phyloP scores from a whole-genome alignment of 2,797 vertebrate species.

The Sternarchorhynchus goeldii region DNA sequence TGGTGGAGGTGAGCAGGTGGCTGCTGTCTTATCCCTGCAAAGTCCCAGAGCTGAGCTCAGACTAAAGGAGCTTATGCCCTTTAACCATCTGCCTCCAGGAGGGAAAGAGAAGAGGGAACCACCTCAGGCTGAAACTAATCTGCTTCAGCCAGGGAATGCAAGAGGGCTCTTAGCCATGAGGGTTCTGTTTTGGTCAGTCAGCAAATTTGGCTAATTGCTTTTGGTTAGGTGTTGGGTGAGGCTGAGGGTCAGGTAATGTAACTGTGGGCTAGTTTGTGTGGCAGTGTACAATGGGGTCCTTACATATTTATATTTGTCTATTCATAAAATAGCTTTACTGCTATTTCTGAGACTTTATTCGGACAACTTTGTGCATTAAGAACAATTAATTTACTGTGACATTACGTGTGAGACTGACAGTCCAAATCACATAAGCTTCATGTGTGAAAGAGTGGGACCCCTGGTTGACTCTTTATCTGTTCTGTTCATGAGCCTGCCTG shows the following conservation, averaged over 20 bases:
- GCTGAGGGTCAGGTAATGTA: constrained; percentile 13
- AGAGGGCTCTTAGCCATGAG: constrained; percentile 61
- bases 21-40: constrained; percentile 69
- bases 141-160: constrained; percentile 63
- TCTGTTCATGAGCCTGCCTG: constrained; percentile 49
- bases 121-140: constrained; percentile 62
- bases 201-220: constrained; percentile 38
- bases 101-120: constrained; percentile 47
- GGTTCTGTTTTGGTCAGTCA: constrained; percentile 38
- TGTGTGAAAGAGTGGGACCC: constrained; percentile 11
- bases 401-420: constrained; percentile 1
- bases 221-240: constrained; percentile 9
- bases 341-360: background rate
- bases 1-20: constrained; percentile 67
- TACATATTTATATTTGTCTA: background rate
- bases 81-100: constrained; percentile 55
- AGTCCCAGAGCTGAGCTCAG: constrained; percentile 70
- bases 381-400: background rate
- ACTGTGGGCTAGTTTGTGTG: background rate
- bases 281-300: background rate
- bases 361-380: background rate
- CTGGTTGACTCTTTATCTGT: constrained; percentile 26
- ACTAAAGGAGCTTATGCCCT: constrained; percentile 63
- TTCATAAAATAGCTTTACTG: background rate
- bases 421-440: constrained; percentile 38